These are phyloP conservation scores for Trogon melanurus DNA, from an alignment of 2,113 vertebrate species.

Conservation along the genomic window DNA sequence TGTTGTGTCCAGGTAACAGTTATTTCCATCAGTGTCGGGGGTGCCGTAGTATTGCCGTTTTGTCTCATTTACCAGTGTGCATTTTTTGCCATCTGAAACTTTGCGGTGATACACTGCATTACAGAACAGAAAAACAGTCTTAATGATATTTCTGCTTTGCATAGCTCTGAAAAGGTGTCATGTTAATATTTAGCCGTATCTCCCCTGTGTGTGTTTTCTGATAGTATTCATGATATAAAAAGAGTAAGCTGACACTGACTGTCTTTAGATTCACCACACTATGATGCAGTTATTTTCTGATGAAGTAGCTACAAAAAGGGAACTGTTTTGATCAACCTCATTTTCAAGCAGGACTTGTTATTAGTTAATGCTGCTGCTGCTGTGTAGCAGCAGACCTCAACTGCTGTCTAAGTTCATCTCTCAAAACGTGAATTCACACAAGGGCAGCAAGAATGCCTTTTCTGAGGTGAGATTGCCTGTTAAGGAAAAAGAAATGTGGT, in stretches of 20 bases:
- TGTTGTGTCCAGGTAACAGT: slow-evolving; percentile 79
- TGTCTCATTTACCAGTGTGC: slow-evolving; percentile 81
- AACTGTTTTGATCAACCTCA: not conserved
- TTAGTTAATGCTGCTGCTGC: not conserved
- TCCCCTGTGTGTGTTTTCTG: not conserved
- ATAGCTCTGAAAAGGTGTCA: not conserved
- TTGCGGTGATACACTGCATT: slow-evolving; percentile 87
- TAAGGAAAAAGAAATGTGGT: not conserved
- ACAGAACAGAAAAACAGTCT: not conserved
- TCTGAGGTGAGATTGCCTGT: not conserved
- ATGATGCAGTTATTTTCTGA: not conserved
- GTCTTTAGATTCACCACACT: not conserved
- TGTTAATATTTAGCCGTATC: not conserved
- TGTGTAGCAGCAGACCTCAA: not conserved
- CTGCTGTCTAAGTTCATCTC: not conserved
- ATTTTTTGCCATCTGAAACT: slow-evolving; percentile 77
- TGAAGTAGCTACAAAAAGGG: not conserved
- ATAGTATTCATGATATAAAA: not conserved
- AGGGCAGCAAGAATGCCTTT: not conserved
- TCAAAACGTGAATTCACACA: not conserved
- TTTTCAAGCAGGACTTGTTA: not conserved
- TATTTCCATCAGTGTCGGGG: slow-evolving; percentile 71
- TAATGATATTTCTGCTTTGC: not conserved
- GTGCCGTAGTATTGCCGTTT: slow-evolving; percentile 96
- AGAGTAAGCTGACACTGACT: not conserved